These are phyloP conservation scores for Formica aserva DNA, from an alignment of 2,888 invertebrate genomes.

Conservation along the genomic window DNA sequence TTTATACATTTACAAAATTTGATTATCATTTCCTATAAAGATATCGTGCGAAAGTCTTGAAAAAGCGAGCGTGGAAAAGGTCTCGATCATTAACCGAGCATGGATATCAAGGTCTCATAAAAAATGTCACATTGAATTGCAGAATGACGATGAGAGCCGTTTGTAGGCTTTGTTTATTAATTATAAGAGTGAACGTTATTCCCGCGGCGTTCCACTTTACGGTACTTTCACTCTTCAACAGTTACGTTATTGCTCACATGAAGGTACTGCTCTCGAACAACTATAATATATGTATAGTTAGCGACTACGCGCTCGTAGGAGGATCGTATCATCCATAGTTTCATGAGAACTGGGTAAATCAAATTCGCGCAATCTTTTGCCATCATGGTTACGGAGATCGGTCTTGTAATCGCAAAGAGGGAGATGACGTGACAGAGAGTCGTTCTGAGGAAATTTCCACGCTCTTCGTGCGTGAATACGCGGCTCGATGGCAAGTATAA, in stretches of 20 bases:
- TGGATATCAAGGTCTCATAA: slow-evolving; percentile 66
- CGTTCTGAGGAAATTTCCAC: slow-evolving; percentile 35
- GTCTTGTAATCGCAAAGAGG: slow-evolving; percentile 70
- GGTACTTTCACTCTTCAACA: slow-evolving; percentile 85
- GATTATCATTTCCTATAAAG: not conserved
- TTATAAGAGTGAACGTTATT: slow-evolving; percentile 76
- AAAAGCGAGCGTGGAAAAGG: slow-evolving; percentile 39
- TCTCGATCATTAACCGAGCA: slow-evolving; percentile 40
- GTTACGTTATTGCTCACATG: slow-evolving; percentile 83
- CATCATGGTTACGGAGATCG: slow-evolving; percentile 60
- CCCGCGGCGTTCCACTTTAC: slow-evolving; percentile 80
- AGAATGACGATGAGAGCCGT: slow-evolving; percentile 55
- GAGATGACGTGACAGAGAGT: slow-evolving; percentile 45
- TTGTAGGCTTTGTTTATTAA: slow-evolving; percentile 79
- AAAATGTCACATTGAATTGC: slow-evolving; percentile 49
- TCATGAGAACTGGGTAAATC: slow-evolving; percentile 72
- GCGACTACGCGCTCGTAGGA: slow-evolving; percentile 49
- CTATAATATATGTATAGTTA: slow-evolving; percentile 59
- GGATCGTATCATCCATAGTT: slow-evolving; percentile 69
- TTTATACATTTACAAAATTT: not conserved
- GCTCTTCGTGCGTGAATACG: slow-evolving; percentile 17
- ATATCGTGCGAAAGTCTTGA: not conserved
- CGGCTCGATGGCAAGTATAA: slow-evolving; percentile 19
- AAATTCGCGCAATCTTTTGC: slow-evolving; percentile 66
- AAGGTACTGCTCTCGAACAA: slow-evolving; percentile 69